Conservation (phyloP, 2,797 vertebrate genomes). For the Smutsia gigantea region DNA sequence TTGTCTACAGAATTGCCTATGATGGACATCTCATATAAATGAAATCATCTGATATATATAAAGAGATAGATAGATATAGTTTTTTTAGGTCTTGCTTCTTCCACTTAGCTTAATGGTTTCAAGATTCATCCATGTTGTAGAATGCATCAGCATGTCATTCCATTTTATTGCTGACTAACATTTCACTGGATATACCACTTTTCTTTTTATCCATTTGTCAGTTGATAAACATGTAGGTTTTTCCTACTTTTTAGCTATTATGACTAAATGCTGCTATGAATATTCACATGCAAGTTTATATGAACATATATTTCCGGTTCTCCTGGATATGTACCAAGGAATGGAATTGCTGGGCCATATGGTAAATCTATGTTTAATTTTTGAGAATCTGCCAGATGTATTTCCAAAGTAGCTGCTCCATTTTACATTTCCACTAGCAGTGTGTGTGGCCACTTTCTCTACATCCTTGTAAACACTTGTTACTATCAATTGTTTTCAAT, state of each 20-base stretch:
- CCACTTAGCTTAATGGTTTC: not conserved
- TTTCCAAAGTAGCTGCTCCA: not conserved
- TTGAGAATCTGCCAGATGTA: not conserved
- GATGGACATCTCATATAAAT: not conserved
- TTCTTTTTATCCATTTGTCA: not conserved
- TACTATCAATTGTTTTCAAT: not conserved
- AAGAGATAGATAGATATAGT: not conserved
- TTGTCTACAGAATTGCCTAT: not conserved
- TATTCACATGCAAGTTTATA: not conserved
- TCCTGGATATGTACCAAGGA: not conserved
- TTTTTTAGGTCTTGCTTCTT: not conserved
- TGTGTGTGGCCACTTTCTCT: not conserved
- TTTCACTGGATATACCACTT: not conserved
- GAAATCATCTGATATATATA: not conserved
- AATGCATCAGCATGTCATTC: not conserved
- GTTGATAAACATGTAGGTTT: not conserved
- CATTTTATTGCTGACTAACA: not conserved
- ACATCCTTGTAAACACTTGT: not conserved
- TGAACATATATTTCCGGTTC: not conserved
- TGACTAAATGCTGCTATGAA: not conserved
- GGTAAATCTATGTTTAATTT: not conserved
- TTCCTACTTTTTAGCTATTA: not conserved
- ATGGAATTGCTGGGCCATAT: not conserved
- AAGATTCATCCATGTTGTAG: not conserved
- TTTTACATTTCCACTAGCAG: not conserved